Evolutionary conservation across 2,113 vertebrate species (phyloP), one percentile per base, ranked within the genome.

Genomic region (Vicugna pacos): DNA sequence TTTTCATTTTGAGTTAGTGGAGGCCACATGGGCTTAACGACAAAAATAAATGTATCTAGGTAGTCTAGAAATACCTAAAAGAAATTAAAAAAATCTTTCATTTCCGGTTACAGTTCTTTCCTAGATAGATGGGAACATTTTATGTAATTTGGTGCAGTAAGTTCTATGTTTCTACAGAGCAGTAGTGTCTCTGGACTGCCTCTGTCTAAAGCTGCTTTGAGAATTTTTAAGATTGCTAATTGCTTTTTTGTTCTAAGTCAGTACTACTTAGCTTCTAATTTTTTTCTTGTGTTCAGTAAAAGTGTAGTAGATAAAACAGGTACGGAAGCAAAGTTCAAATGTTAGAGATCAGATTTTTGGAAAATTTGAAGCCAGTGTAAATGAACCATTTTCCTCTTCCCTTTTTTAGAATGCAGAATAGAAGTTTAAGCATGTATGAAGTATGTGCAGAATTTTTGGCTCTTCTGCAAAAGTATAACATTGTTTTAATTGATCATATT

Each of bases 401-500:
- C 8, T 60, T 80, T 90, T 89, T 24, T 80, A 85, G 32, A 52
- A 22, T 75, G 7, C 56, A 85, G 56, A 89, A 75, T 93, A 95
- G 72, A 89, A 85, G 28, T 67, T 72, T 52, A 84, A 94, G 48
- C 12, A 72, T 83, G 24, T 70, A 28, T 69, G 50, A 89, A 50
- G 2, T 85, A 60, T 42, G n/a, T 54, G 32, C 24, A 84, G n/a
- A 52, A 72, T 50, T 79, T 94, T 84, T 50, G 48, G 26, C 12
- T 14, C 38, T 89, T 79, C 26, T 58, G 0, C 48, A 79, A 83
- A 76, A 87, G 38, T 14, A 87, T 46, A n/a, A 65, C 30, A 58
- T 88, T 87, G 48, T 82, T 87, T 77, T n/a, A 46, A 38, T 94
- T 80, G n/a, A 70, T 58, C 56, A 83, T 89, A n/a, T 77, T 93